A percentile compares a stretch with the other conserved stretches of the same genome.
phyloP scores from a whole-genome alignment of 2,888 invertebrate genomes.

The Phengaris alcon region DNA sequence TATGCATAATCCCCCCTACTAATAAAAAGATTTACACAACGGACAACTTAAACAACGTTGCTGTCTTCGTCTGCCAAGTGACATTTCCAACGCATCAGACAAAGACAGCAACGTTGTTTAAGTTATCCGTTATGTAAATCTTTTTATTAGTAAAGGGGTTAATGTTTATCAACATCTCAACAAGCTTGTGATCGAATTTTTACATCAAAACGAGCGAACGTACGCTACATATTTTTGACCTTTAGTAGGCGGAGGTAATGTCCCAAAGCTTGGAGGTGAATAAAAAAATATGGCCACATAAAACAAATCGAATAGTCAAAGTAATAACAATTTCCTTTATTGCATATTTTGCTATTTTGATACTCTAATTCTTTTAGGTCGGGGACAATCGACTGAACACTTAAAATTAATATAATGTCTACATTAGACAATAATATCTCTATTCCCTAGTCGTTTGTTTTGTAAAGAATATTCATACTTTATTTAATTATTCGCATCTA shows the following conservation, averaged over 20 bases:
- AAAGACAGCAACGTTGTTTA: too few species aligned
- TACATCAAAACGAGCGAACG: neutral
- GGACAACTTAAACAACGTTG: too few species aligned
- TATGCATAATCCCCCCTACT: too few species aligned
- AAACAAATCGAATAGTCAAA: conserved; percentile 7
- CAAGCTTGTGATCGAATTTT: too few species aligned
- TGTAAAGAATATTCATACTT: neutral
- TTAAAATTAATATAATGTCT: neutral
- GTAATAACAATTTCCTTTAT: conserved; percentile 11
- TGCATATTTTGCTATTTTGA: conserved; percentile 9
- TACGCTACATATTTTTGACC: neutral
- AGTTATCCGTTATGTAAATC: too few species aligned
- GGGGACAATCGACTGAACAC: neutral
- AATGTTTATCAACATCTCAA: too few species aligned
- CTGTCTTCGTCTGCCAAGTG: too few species aligned
- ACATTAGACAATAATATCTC: neutral
- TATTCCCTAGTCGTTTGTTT: neutral
- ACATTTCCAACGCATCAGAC: too few species aligned
- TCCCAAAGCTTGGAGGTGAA: neutral
- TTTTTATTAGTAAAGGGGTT: too few species aligned
- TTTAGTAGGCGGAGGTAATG: neutral
- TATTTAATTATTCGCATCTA: too few species aligned
- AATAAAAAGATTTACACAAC: too few species aligned
- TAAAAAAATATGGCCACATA: neutral
- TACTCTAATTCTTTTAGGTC: neutral